Conservation (phyloP, 2,797 vertebrate genomes). For the Pangasius djambal region DNA sequence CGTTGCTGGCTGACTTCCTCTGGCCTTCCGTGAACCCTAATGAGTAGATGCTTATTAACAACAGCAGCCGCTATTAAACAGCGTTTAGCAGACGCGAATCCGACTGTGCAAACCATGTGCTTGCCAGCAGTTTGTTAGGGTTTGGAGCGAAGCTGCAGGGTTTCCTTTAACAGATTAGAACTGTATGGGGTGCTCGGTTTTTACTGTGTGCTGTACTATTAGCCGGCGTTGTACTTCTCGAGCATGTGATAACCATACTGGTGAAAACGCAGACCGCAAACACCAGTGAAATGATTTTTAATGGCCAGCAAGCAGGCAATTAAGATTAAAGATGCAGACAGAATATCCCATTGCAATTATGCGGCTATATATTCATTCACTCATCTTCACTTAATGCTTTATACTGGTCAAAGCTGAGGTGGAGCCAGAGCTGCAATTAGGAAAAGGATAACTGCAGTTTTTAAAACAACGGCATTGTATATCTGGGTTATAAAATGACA, state of each 20-base stretch:
- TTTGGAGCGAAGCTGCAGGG: slow-evolving; percentile 10
- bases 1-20: slow-evolving; percentile 33
- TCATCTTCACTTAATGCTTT: not conserved
- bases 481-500: not conserved
- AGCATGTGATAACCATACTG: slow-evolving; percentile 26
- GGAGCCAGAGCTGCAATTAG: not conserved
- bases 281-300: slow-evolving; percentile 9
- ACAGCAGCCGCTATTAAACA: slow-evolving; percentile 42
- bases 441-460: not conserved
- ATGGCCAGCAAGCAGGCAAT: slow-evolving; percentile 11
- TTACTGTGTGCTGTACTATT: slow-evolving; percentile 26
- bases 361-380: not conserved
- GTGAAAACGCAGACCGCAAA: slow-evolving; percentile 17
- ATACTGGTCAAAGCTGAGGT: too few species aligned
- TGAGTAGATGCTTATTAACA: slow-evolving; percentile 36
- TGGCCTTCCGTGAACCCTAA: slow-evolving; percentile 43
- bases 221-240: slow-evolving; percentile 18
- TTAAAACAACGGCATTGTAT: not conserved
- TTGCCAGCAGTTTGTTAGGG: slow-evolving; percentile 16
- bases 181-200: slow-evolving; percentile 23
- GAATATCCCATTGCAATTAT: not conserved
- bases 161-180: slow-evolving; percentile 33
- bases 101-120: slow-evolving; percentile 27
- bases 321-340: slow-evolving; percentile 11
- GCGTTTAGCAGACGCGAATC: slow-evolving; percentile 37